These are phyloP conservation scores for Phaonia tiefii DNA, from an alignment of 2,888 invertebrate species.

Conservation along the genomic window DNA sequence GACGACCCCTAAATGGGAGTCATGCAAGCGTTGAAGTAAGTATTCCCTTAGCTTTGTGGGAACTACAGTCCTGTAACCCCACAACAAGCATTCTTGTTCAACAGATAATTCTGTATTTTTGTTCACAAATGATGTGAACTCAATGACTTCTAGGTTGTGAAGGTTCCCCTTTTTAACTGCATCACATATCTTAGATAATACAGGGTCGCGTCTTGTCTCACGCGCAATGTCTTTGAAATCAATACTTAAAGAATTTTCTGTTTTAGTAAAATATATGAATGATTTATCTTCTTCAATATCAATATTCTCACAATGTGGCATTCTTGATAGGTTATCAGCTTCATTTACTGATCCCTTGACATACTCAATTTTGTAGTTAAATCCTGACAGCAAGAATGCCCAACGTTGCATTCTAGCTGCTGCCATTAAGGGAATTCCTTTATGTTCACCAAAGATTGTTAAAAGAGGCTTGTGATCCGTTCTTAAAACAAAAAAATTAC, in stretches of 20 bases:
- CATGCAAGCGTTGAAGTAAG: neutral
- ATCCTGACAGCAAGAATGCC: constrained; percentile 33
- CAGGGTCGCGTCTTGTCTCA: constrained; percentile 31
- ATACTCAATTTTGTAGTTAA: constrained; percentile 24
- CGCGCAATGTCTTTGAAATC: neutral
- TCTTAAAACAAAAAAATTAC: constrained; percentile 6
- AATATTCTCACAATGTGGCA: constrained; percentile 10
- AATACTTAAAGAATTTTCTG: neutral
- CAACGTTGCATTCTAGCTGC: constrained; percentile 24
- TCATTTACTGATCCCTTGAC: constrained; percentile 20
- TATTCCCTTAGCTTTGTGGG: constrained; percentile 1
- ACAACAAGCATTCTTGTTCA: constrained; percentile 55
- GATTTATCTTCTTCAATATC: constrained; percentile 10
- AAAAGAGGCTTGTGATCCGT: constrained; percentile 22
- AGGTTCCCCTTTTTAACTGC: neutral
- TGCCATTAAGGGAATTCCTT: too few relatives aligned
- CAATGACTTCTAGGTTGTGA: neutral
- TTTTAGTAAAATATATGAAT: constrained; percentile 10
- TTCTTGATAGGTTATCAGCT: constrained; percentile 34
- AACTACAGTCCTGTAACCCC: constrained; percentile 41
- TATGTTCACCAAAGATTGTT: constrained; percentile 57
- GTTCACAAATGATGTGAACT: constrained; percentile 52
- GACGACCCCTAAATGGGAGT: constrained; percentile 40
- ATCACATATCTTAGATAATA: constrained; percentile 16
- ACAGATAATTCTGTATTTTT: constrained; percentile 70